Evolutionary conservation across 2,888 invertebrate species (phyloP), one percentile per base, ranked within the genome.

Genomic region (Ennomos erosarius): DNA sequence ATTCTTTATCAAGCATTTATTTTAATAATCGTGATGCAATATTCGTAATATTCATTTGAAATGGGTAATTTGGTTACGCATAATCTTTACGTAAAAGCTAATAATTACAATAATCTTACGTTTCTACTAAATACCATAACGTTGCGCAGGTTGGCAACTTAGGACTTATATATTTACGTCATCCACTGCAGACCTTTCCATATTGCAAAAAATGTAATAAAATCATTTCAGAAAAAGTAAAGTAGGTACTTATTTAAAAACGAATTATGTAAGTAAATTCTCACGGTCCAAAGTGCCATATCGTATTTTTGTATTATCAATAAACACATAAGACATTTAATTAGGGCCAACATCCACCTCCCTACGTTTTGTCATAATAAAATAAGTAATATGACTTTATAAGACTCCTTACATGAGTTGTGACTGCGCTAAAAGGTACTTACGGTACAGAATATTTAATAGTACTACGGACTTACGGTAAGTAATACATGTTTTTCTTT

Each of bases 241-340:
- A 44, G 12, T n/a, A n/a, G n/a, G n/a, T n/a, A n/a, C n/a, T n/a
- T n/a, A n/a, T 39, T 47, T 8, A 5, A 37, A 37, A 2, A 46
- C 37, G 45, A 49, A 36, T 55, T 52, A 60, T 40, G 50, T 51
- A 59, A 56, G 38, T 11, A 45, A 54, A 47, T 51, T 55, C 48
- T 16, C 59, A 53, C 52, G 40, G 44, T 13, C 11, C 34, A 59
- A 51, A 54, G 26, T 44, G 44, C 12, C 34, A 10, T 26, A 26
- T 47, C 43, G 36, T 46, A 12, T 9, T 45, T 49, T 55, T 37
- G 43, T 42, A 37, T 47, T 11, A 46, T 37, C 43, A 5, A 53
- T 61, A 61, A 61, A 46, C 5, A 26, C 26, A 6, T n/a, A 39
- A 34, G 8, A 10, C 16, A 37, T 16, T 11, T 49, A 46, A 59